These are phyloP conservation scores for Ciona savignyi DNA, from an alignment of 23 tunicate genomes.

Conservation along the genomic window DNA sequence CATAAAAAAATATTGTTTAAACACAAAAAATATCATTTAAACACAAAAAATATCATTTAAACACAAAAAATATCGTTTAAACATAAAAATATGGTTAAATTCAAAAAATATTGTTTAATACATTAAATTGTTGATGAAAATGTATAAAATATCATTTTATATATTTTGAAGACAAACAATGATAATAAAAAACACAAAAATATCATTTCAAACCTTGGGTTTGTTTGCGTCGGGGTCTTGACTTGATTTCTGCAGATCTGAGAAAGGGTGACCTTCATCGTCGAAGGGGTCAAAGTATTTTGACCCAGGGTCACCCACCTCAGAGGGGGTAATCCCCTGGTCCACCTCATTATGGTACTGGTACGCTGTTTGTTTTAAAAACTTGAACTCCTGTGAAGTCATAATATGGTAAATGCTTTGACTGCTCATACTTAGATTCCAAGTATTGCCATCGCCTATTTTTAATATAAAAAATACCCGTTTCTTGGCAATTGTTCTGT, in stretches of 20 bases:
- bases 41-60: no score
- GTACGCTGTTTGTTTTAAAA: slow-evolving; percentile 39
- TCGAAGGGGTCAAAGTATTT: slow-evolving; percentile 40
- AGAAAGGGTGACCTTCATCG: slow-evolving; percentile 41
- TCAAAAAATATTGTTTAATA: no score
- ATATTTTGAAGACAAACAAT: not conserved
- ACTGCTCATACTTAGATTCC: no score
- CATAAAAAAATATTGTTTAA: no score
- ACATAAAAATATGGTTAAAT: not conserved
- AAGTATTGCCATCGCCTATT: no score
- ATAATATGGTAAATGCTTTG: no score
- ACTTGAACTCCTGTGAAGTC: slow-evolving; percentile 31
- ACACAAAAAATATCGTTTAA: no score
- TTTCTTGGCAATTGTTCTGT: no score
- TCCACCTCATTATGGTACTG: not conserved
- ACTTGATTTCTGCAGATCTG: slow-evolving; percentile 28
- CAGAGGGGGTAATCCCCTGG: not conserved
- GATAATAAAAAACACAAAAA: not conserved
- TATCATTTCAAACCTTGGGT: not conserved
- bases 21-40: no score
- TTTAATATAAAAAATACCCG: no score
- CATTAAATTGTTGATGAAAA: no score
- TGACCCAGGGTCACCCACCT: slow-evolving; percentile 3
- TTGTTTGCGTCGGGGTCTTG: slow-evolving; percentile 8
- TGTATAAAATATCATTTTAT: not conserved